phyloP scores from a whole-genome alignment of 2,888 invertebrate genomes.

The Erannis defoliaria region DNA sequence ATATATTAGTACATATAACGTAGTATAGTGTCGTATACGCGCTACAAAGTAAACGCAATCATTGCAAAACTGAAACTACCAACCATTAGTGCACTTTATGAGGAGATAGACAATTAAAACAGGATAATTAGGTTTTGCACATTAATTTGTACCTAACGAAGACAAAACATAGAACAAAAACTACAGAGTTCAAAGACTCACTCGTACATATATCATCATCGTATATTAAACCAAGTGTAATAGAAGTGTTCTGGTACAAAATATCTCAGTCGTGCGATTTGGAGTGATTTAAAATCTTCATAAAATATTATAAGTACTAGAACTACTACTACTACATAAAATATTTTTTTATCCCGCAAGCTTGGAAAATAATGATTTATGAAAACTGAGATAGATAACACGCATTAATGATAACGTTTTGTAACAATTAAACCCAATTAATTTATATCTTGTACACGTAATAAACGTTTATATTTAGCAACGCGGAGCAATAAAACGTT shows the following conservation, averaged over 20 bases:
- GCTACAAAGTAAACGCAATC: conserved; percentile 25
- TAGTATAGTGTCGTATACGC: conserved; percentile 23
- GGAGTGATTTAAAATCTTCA: no score
- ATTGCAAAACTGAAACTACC: conserved; percentile 38
- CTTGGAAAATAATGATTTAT: conserved; percentile 27
- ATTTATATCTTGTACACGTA: conserved; percentile 48
- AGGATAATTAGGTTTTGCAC: neutral
- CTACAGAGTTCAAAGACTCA: neutral
- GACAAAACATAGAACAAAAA: neutral
- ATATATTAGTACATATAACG: no score
- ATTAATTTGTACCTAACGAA: neutral
- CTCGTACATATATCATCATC: no score
- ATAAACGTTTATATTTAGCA: conserved; percentile 53
- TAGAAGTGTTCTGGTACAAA: no score
- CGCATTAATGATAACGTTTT: conserved; percentile 47
- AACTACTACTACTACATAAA: no score
- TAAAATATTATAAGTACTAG: no score
- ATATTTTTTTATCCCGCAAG: neutral
- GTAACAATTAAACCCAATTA: conserved; percentile 54
- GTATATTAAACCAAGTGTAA: no score
- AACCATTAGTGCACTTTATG: conserved; percentile 25
- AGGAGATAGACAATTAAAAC: conserved; percentile 9
- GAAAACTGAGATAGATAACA: conserved; percentile 25
- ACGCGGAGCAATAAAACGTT: conserved; percentile 33
- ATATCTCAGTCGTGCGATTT: no score